Percentiles rank a stretch among this genome's conserved stretches.
Conservation (phyloP, 2,797 vertebrate genomes). For the Acipenser oxyrinchus region DNA sequence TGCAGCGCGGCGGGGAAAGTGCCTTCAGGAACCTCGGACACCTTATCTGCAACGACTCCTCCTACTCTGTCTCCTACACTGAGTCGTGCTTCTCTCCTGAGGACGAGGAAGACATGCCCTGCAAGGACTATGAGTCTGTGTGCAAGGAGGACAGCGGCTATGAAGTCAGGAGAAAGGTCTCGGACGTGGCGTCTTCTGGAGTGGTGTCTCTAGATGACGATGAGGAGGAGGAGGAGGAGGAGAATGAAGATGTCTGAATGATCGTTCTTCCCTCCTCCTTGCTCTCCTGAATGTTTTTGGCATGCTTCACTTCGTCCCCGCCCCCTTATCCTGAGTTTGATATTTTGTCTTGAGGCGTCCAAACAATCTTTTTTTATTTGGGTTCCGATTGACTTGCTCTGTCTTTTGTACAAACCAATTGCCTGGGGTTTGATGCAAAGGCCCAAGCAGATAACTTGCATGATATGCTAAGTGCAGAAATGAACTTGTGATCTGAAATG, state of each 20-base stretch:
- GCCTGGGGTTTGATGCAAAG: slow-evolving; percentile 22
- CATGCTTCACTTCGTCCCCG: not conserved
- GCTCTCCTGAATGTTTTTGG: slow-evolving; percentile 4
- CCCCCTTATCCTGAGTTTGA: slow-evolving; percentile 19
- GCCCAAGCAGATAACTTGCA: slow-evolving; percentile 39
- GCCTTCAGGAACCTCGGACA: slow-evolving; percentile 74
- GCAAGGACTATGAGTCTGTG: slow-evolving; percentile 71
- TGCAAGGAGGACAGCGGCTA: slow-evolving; percentile 49
- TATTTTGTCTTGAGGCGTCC: slow-evolving; percentile 49
- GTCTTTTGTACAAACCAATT: slow-evolving; percentile 20
- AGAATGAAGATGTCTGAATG: slow-evolving; percentile 28
- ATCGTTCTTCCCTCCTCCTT: slow-evolving; percentile 21
- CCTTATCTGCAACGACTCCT: slow-evolving; percentile 76
- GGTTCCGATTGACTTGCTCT: slow-evolving; percentile 14
- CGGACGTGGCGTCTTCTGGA: slow-evolving; percentile 84
- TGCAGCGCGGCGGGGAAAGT: slow-evolving; percentile 73
- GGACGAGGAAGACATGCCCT: slow-evolving; percentile 74
- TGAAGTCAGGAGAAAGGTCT: slow-evolving; percentile 66
- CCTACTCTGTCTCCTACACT: slow-evolving; percentile 75
- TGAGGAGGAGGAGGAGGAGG: slow-evolving; percentile 59
- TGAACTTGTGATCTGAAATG: slow-evolving; percentile 37
- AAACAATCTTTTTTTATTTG: slow-evolving; percentile 57
- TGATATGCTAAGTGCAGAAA: slow-evolving; percentile 52
- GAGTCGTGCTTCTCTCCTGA: slow-evolving; percentile 80
- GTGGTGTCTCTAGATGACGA: slow-evolving; percentile 88